A percentile compares a stretch with the other conserved stretches of the same genome.
phyloP scores from a whole-genome alignment of 1,140 invertebrate species.

The Pararge aegeria region DNA sequence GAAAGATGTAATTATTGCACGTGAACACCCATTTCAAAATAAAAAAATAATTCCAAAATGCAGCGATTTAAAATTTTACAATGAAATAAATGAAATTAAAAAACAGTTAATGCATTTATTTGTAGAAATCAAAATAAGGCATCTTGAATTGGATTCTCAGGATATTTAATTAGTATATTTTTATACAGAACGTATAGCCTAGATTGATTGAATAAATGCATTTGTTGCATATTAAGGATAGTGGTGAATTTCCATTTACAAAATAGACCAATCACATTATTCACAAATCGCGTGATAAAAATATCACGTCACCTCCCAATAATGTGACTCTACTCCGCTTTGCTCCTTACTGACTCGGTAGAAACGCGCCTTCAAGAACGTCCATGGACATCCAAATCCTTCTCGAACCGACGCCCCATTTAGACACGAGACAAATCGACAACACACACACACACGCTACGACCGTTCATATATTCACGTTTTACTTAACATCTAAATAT shows the following conservation, averaged over 20 bases:
- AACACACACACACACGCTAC: conserved; percentile 19
- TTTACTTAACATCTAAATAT: conserved; percentile 56
- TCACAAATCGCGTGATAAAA: too few species aligned
- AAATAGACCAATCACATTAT: too few species aligned
- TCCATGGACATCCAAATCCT: not conserved
- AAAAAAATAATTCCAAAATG: too few species aligned
- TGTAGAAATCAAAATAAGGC: not conserved
- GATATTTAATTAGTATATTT: not conserved
- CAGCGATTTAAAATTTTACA: not conserved
- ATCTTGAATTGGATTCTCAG: not conserved
- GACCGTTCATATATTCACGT: conserved; percentile 19
- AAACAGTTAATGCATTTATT: not conserved
- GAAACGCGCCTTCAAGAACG: too few species aligned
- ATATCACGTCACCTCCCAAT: too few species aligned
- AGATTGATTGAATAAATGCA: conserved; percentile 27
- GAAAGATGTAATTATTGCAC: too few species aligned
- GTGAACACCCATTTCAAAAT: too few species aligned
- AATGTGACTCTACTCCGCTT: too few species aligned
- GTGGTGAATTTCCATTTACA: too few species aligned
- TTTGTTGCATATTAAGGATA: conserved; percentile 2
- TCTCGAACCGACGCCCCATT: conserved; percentile 4
- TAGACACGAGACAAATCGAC: conserved; percentile 16
- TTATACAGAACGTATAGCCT: not conserved
- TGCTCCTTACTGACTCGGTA: too few species aligned
- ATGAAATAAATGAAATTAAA: not conserved